A percentile compares a stretch with the other conserved stretches of the same genome.
Evolutionary conservation across 2,113 vertebrate species (phyloP).

Genomic region (cattle (Bos taurus)): ARS-UCD2.0 NC_037331.1:94990001-94990500

Average conservation of each 20-base stretch:
- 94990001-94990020: background rate
- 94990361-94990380: background rate
- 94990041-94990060: slow-evolving; percentile 3
- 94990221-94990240: background rate
- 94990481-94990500: background rate
- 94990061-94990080: background rate
- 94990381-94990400: background rate
- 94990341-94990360: background rate
- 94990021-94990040: background rate
- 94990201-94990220: background rate
- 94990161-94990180: background rate
- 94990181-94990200: background rate
- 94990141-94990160: background rate
- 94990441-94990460: background rate
- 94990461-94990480: background rate
- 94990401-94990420: background rate
- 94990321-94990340: background rate
- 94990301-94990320: background rate
- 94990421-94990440: background rate
- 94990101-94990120: background rate
- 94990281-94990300: background rate
- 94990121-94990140: background rate
- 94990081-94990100: background rate
- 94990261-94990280: slow-evolving; percentile 5
- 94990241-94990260: background rate